Evolutionary conservation across 2,797 vertebrate genomes (phyloP).

Genomic region (Xiphorhynchus erythropygius): DNA sequence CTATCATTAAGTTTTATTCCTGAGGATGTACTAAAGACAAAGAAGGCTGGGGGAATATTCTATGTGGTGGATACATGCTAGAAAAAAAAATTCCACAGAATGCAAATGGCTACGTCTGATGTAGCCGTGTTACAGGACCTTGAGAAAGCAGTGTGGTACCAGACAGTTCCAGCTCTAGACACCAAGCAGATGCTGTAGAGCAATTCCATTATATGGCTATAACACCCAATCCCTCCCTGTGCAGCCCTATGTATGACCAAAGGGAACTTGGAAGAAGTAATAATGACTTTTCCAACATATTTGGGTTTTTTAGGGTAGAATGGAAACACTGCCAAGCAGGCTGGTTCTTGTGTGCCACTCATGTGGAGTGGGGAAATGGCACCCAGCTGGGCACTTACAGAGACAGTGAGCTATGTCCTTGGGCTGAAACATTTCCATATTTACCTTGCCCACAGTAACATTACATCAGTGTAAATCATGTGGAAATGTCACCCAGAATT

Average conservation of each 20-base stretch:
- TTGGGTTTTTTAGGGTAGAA: not conserved
- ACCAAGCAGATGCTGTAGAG: not conserved
- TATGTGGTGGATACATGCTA: not conserved
- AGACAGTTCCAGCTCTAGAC: not conserved
- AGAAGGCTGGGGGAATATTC: not conserved
- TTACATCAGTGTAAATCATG: not conserved
- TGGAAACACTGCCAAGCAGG: not conserved
- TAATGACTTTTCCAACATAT: not conserved
- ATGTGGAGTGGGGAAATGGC: rapidly evolving
- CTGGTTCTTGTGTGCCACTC: not conserved
- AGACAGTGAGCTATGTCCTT: not conserved
- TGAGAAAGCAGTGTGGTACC: not conserved
- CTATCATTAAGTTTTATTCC: not conserved
- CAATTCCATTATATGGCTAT: not conserved
- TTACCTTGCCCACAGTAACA: not conserved
- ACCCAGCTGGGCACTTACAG: not conserved
- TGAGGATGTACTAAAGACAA: not conserved
- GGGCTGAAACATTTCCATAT: not conserved
- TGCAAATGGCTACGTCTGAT: not conserved
- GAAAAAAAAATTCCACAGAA: not conserved
- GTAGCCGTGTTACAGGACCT: not conserved
- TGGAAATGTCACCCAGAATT: not conserved
- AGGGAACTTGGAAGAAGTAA: not conserved
- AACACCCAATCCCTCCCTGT: not conserved
- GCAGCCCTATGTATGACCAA: not conserved